These are phyloP conservation scores for Brachionus rubens DNA, from an alignment of 1,140 invertebrate genomes.

Conservation along the genomic window DNA sequence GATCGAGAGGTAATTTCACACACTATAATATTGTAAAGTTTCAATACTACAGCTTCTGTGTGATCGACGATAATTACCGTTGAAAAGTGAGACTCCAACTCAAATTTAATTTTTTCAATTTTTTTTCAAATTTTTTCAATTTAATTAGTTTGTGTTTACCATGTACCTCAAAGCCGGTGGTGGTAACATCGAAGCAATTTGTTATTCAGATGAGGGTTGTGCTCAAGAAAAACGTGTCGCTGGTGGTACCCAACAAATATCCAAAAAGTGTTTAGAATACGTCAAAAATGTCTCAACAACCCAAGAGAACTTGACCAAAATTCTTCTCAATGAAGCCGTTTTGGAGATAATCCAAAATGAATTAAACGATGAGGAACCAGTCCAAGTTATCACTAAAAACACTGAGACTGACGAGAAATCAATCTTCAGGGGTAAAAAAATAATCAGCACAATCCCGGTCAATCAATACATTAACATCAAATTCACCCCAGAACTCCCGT, in stretches of 20 bases:
- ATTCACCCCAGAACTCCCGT: conserved; percentile 55
- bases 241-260: conserved; percentile 61
- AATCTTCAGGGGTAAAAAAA: background rate
- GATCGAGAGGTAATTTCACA: no score
- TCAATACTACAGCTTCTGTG: no score
- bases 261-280: conserved; percentile 51
- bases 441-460: conserved; percentile 36
- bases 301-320: conserved; percentile 47
- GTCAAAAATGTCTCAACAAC: conserved; percentile 50
- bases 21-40: no score
- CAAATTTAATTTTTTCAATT: no score
- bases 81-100: no score
- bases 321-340: conserved; percentile 55
- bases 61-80: no score
- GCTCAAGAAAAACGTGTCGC: conserved; percentile 23
- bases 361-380: conserved; percentile 49
- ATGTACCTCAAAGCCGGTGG: conserved; percentile 58
- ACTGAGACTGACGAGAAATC: background rate
- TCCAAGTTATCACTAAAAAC: conserved; percentile 39
- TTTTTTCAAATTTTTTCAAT: no score
- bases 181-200: conserved; percentile 54
- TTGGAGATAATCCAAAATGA: conserved; percentile 53
- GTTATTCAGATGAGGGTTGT: conserved; percentile 50
- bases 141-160: no score
- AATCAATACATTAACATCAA: conserved; percentile 53